Evolutionary conservation across 1,140 invertebrate genomes (phyloP).

Genomic region (Scaptomyza pallida): DNA sequence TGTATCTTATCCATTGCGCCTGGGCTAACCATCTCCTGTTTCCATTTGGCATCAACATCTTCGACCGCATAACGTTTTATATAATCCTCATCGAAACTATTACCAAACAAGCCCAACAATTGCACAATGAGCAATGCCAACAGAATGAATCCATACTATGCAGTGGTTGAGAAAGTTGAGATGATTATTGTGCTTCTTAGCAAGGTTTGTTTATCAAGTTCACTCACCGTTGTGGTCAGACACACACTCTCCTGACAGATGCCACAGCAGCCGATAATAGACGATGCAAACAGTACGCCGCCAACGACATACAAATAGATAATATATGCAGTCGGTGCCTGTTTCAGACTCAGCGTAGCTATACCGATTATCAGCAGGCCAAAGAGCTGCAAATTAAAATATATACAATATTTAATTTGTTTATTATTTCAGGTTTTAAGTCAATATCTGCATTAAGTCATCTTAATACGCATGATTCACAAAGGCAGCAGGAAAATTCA

Average conservation of each 20-base stretch:
- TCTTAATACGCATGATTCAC: neutral
- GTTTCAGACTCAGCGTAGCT: constrained; percentile 46
- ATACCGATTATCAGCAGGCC: constrained; percentile 60
- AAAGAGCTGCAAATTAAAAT: constrained; percentile 40
- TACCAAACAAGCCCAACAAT: constrained; percentile 52
- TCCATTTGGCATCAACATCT: constrained; percentile 59
- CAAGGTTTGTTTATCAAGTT: constrained; percentile 15
- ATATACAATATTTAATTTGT: neutral
- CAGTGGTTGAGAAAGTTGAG: neutral
- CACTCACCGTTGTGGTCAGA: constrained; percentile 71
- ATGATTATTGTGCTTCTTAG: neutral
- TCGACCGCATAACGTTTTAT: constrained; percentile 54
- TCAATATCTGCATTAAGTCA: too few relatives aligned
- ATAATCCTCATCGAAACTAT: constrained; percentile 54
- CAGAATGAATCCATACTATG: constrained; percentile 68
- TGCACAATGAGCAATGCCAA: constrained; percentile 53
- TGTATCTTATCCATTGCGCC: constrained; percentile 60
- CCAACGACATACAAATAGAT: constrained; percentile 60
- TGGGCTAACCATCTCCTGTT: constrained; percentile 42
- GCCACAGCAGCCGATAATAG: constrained; percentile 74
- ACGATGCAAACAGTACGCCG: constrained; percentile 61
- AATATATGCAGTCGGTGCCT: constrained; percentile 56
- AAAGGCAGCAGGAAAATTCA: neutral
- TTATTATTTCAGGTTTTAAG: neutral
- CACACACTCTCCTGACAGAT: constrained; percentile 75